phyloP scores from a whole-genome alignment of 2,797 vertebrate genomes.

The Sebastes nivosus region DNA sequence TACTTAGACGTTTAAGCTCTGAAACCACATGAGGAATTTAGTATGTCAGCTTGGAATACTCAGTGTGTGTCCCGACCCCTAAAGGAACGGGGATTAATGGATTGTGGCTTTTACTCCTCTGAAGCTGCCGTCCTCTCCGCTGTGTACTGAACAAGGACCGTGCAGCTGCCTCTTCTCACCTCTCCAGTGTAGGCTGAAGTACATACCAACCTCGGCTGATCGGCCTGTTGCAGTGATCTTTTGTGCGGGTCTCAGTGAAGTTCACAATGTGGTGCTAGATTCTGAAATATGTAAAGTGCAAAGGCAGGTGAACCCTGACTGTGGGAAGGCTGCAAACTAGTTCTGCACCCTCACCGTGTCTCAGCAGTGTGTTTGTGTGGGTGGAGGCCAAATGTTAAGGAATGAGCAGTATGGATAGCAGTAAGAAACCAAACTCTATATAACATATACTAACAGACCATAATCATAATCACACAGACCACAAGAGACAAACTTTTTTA shows the following conservation, averaged over 20 bases:
- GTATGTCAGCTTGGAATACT: slow-evolving; percentile 8
- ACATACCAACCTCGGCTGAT: slow-evolving; percentile 24
- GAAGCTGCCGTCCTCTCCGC: slow-evolving; percentile 14
- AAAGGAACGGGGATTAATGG: slow-evolving; percentile 44
- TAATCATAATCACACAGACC: slow-evolving; percentile 1
- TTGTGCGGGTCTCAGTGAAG: background rate
- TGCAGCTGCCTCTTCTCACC: slow-evolving; percentile 22
- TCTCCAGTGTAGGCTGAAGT: slow-evolving; percentile 33
- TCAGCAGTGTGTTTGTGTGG: slow-evolving; percentile 37
- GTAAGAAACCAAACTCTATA: slow-evolving; percentile 32
- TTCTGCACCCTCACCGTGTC: slow-evolving; percentile 24
- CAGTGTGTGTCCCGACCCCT: slow-evolving; percentile 12
- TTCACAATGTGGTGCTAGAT: slow-evolving; percentile 22
- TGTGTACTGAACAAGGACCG: slow-evolving; percentile 17
- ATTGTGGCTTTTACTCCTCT: slow-evolving; percentile 36
- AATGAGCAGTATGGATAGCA: slow-evolving; percentile 38
- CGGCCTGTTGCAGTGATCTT: background rate
- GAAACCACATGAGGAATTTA: slow-evolving; percentile 24
- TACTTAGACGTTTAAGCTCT: slow-evolving; percentile 8
- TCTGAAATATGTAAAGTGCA: slow-evolving; percentile 34
- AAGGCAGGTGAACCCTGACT: slow-evolving; percentile 25
- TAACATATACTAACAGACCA: background rate
- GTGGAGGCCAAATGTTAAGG: slow-evolving; percentile 60
- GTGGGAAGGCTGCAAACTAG: slow-evolving; percentile 14
- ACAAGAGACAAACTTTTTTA: background rate